These are phyloP conservation scores for Chirona hameri DNA, from an alignment of 2,888 invertebrate species.

Conservation along the genomic window DNA sequence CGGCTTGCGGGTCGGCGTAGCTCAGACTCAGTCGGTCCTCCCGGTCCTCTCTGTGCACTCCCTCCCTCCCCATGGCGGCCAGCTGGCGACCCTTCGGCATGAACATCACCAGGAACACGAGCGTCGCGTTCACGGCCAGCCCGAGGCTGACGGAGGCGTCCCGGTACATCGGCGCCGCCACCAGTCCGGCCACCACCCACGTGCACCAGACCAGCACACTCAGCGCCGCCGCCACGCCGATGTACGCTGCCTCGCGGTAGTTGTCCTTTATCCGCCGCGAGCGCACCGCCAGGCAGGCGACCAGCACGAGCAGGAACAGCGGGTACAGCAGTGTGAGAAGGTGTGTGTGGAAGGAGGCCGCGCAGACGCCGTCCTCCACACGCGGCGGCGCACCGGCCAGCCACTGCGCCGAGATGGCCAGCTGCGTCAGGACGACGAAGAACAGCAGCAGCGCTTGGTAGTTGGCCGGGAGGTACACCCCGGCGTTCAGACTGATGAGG, in stretches of 20 bases:
- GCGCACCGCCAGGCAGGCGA: constrained; percentile 52
- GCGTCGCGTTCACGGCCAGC: constrained; percentile 74
- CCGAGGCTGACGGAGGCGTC: constrained; percentile 73
- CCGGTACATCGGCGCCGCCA: constrained; percentile 43
- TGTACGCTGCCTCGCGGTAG: constrained; percentile 87
- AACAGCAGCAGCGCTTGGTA: constrained; percentile 82
- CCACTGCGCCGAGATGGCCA: constrained; percentile 47
- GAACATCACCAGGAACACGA: constrained; percentile 89
- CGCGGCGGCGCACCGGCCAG: constrained; percentile 42
- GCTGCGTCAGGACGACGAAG: constrained; percentile 84
- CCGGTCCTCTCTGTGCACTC: constrained; percentile 54
- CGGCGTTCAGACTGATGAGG: constrained; percentile 82
- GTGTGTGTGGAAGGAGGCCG: constrained; percentile 51
- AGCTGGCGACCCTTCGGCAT: constrained; percentile 82
- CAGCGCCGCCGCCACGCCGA: constrained; percentile 80
- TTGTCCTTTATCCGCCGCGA: constrained; percentile 84
- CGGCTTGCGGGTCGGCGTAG: background rate
- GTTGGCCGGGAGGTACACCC: constrained; percentile 85
- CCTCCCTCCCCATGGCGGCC: constrained; percentile 84
- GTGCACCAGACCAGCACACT: constrained; percentile 81
- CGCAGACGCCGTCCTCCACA: constrained; percentile 65
- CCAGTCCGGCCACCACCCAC: constrained; percentile 73
- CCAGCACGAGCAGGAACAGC: constrained; percentile 49
- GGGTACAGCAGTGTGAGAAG: constrained; percentile 75
- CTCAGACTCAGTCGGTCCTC: constrained; percentile 73